These are phyloP conservation scores for Zoroaster sp. DNA, from an alignment of 53 echinoderm and acorn worm species.

Conservation along the genomic window DNA sequence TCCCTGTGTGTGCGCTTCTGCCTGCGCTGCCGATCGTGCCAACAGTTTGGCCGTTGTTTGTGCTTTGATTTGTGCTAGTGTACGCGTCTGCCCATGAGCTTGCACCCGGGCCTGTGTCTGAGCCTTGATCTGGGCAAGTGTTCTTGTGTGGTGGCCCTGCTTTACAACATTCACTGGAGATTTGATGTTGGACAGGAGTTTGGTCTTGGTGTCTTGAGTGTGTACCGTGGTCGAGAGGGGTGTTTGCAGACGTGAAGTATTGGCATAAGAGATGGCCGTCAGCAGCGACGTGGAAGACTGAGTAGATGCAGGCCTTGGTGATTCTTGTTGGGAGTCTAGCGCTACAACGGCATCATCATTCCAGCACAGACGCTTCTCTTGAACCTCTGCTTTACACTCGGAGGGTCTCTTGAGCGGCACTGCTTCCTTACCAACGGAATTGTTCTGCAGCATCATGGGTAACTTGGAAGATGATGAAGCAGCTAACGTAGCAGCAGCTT, in stretches of 20 bases:
- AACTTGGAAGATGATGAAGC: not conserved
- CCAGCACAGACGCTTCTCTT: constrained; percentile 19
- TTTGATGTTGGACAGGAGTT: constrained; percentile 67
- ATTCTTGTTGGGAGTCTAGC: not conserved
- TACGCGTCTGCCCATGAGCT: constrained; percentile 87
- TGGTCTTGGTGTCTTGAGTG: constrained; percentile 26
- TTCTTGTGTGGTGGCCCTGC: constrained; percentile 81
- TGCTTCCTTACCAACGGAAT: not conserved
- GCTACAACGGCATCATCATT: not conserved
- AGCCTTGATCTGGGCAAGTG: constrained; percentile 96
- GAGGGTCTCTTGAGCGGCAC: constrained; percentile 41
- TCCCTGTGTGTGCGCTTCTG: constrained; percentile 66
- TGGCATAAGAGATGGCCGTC: not conserved
- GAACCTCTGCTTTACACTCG: not conserved
- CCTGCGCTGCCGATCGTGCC: constrained; percentile 70
- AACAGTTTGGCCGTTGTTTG: constrained; percentile 85
- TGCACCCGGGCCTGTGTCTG: constrained; percentile 81
- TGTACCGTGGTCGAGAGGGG: not conserved
- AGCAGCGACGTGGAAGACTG: constrained; percentile 35
- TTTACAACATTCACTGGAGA: constrained; percentile 31
- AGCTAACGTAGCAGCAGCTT: constrained; percentile 36
- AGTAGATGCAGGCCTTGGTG: not conserved
- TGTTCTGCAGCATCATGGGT: not conserved
- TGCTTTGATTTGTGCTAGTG: constrained; percentile 95
- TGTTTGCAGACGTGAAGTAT: not conserved